Evolutionary conservation across 2,888 invertebrate species (phyloP).

Genomic region (Salpingus planirostris): DNA sequence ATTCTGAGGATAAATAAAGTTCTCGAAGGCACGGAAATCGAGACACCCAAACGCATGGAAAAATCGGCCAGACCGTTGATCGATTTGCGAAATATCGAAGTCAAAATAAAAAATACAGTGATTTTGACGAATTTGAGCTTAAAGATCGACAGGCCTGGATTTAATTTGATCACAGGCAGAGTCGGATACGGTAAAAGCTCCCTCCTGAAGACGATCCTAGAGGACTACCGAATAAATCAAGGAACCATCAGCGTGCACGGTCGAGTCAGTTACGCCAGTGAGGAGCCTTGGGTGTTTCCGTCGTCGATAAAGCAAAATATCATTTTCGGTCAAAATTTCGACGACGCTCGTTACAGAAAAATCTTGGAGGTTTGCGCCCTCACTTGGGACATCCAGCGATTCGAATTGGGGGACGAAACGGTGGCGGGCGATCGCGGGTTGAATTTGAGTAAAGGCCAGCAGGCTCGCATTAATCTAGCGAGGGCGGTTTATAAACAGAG

Average conservation of each 20-base stretch:
- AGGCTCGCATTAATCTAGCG: constrained; percentile 68
- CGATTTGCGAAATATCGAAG: constrained; percentile 16
- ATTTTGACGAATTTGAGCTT: constrained; percentile 41
- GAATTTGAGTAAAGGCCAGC: constrained; percentile 71
- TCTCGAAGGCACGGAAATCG: constrained; percentile 14
- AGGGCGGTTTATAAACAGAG: constrained; percentile 64
- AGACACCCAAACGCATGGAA: constrained; percentile 1
- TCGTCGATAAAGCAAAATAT: constrained; percentile 65
- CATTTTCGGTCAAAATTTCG: constrained; percentile 56
- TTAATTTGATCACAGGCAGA: constrained; percentile 51
- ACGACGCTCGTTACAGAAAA: constrained; percentile 46
- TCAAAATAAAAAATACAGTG: constrained; percentile 23
- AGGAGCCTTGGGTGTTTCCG: constrained; percentile 52
- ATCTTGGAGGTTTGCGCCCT: constrained; percentile 56
- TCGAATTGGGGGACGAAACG: constrained; percentile 65
- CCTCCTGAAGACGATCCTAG: constrained; percentile 36
- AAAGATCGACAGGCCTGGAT: constrained; percentile 35
- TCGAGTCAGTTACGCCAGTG: constrained; percentile 46
- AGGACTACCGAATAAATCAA: constrained; percentile 34
- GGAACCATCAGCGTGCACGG: constrained; percentile 41
- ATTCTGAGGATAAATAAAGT: constrained; percentile 21
- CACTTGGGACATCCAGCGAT: constrained; percentile 56
- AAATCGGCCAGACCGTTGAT: constrained; percentile 15
- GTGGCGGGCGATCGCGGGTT: constrained; percentile 71
- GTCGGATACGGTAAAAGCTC: constrained; percentile 56